These are phyloP conservation scores for Protaetia brevitarsis DNA, from an alignment of 1,140 invertebrate species.

Conservation along the genomic window DNA sequence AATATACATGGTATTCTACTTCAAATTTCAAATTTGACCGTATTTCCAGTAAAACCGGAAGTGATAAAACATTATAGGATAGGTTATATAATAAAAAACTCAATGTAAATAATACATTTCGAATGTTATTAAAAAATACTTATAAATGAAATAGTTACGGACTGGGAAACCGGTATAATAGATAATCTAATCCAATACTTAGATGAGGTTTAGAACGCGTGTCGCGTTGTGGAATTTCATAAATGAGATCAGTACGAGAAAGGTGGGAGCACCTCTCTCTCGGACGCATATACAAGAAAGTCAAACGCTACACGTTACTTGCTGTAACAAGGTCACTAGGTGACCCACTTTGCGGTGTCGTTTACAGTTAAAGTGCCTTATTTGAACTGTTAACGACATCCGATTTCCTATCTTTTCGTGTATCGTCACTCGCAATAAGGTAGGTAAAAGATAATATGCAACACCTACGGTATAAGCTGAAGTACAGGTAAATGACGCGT, in stretches of 20 bases:
- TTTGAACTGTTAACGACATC: conserved; percentile 5
- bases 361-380: conserved; percentile 6
- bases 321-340: conserved; percentile 2
- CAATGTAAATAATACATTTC: no score
- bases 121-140: no score
- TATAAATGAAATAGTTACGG: no score
- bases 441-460: background rate
- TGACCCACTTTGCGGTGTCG: background rate
- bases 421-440: background rate
- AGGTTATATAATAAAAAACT: no score
- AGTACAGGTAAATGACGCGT: background rate
- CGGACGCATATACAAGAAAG: conserved; percentile 11
- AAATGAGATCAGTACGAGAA: conserved; percentile 4
- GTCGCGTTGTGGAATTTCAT: conserved; percentile 8
- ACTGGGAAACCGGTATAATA: no score
- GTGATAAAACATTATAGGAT: no score
- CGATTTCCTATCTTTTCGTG: conserved; percentile 6
- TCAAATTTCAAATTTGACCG: no score
- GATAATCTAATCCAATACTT: background rate
- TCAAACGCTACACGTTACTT: background rate
- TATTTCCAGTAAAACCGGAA: no score
- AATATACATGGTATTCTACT: no score
- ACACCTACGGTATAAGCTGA: background rate
- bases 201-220: background rate
- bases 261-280: background rate